phyloP scores from a whole-genome alignment of 2,797 vertebrate species.

The Avahi laniger region DNA sequence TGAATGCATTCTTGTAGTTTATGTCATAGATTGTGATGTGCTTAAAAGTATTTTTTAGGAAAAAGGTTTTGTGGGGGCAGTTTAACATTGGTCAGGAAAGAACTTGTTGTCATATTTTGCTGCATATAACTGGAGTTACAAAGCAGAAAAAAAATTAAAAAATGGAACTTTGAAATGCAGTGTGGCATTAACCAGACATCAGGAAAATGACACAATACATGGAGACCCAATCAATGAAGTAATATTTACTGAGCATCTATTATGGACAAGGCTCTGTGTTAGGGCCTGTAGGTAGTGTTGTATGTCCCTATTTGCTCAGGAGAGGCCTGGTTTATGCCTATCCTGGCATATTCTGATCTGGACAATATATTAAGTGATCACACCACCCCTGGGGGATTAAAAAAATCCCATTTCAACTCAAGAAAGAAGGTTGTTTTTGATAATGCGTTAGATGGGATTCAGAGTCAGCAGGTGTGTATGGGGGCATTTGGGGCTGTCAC shows the following conservation, averaged over 20 bases:
- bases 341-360: not conserved
- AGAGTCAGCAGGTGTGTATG: not conserved
- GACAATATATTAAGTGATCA: not conserved
- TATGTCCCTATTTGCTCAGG: not conserved
- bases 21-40: not conserved
- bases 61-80: not conserved
- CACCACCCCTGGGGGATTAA: not conserved
- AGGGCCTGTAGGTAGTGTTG: not conserved
- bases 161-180: not conserved
- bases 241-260: not conserved
- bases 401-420: not conserved
- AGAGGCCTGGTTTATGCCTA: not conserved
- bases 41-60: not conserved
- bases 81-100: not conserved
- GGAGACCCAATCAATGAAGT: not conserved
- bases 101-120: not conserved
- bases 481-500: not conserved
- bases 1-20: not conserved
- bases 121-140: not conserved
- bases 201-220: not conserved
- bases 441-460: not conserved
- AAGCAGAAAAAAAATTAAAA: not conserved
- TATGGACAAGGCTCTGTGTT: not conserved
- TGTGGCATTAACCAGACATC: not conserved
- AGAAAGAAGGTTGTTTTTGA: not conserved